phyloP scores from a whole-genome alignment of 2,888 invertebrate species.

The Drosophila robusta region DNA sequence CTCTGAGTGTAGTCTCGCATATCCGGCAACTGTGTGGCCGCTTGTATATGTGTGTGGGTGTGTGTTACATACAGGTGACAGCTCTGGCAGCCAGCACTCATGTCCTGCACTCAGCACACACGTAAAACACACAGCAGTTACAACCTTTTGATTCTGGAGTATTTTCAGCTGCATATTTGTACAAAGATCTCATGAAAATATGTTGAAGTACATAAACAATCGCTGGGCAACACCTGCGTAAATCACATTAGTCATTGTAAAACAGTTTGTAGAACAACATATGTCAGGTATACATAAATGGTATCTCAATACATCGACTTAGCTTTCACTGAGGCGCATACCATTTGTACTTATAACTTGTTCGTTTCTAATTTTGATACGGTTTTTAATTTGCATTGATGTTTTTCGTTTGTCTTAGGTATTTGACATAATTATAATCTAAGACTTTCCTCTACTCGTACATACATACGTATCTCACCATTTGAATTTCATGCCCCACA shows the following conservation, averaged over 20 bases:
- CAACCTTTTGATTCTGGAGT: background rate
- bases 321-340: conserved; percentile 44
- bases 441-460: conserved; percentile 35
- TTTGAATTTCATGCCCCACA: conserved; percentile 29
- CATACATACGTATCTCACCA: conserved; percentile 22
- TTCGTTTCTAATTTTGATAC: conserved; percentile 9
- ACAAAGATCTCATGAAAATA: background rate
- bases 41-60: conserved; percentile 3
- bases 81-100: background rate
- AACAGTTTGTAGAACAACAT: conserved; percentile 1
- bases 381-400: conserved; percentile 16
- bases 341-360: conserved; percentile 28
- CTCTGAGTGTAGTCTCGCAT: background rate
- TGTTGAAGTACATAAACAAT: background rate
- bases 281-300: conserved; percentile 9
- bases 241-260: background rate
- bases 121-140: background rate
- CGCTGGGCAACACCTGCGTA: background rate
- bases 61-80: background rate
- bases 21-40: too few species aligned
- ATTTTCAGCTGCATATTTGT: too few species aligned
- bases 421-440: conserved; percentile 17
- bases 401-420: conserved; percentile 18
- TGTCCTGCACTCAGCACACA: background rate
- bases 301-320: conserved; percentile 7